Percentiles rank a stretch among this genome's conserved stretches.
These are phyloP conservation scores for Druon quercuslanigerum DNA, from an alignment of 1,140 invertebrate species.

Conservation along the genomic window DNA sequence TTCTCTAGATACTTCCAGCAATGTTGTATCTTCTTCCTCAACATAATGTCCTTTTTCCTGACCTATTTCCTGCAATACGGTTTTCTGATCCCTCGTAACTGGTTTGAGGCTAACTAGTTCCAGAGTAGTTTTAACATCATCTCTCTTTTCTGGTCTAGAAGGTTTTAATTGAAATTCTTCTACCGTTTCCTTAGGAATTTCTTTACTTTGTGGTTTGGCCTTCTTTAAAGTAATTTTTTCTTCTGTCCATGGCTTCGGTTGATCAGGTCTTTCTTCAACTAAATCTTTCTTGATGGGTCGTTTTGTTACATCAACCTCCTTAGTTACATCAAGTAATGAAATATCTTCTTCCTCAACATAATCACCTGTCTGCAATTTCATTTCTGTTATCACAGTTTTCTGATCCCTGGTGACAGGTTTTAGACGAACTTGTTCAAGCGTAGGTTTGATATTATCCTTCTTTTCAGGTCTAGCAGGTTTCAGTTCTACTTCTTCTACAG, in stretches of 20 bases:
- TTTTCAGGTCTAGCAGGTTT: conserved; percentile 74
- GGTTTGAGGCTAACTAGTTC: conserved; percentile 61
- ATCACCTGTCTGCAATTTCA: conserved; percentile 28
- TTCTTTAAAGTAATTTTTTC: conserved; percentile 64
- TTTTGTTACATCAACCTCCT: conserved; percentile 50
- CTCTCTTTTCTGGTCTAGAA: conserved; percentile 65
- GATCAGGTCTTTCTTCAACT: conserved; percentile 46
- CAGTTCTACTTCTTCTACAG: conserved; percentile 69
- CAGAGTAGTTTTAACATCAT: conserved; percentile 57
- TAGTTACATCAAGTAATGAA: conserved; percentile 48
- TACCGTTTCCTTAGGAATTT: conserved; percentile 52
- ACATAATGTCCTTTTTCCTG: background rate
- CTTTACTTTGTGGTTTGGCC: conserved; percentile 55
- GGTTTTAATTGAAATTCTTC: conserved; percentile 73
- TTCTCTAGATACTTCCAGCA: conserved; percentile 36
- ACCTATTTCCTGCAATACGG: conserved; percentile 39
- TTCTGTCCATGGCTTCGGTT: conserved; percentile 64
- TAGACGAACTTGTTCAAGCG: conserved; percentile 65
- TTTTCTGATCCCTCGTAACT: conserved; percentile 9
- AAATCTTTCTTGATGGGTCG: conserved; percentile 43
- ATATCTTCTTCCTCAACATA: conserved; percentile 55
- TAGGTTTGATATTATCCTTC: conserved; percentile 54
- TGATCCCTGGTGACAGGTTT: conserved; percentile 66
- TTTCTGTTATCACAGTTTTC: conserved; percentile 5
- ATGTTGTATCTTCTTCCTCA: conserved; percentile 19